These are phyloP conservation scores for Gavialis gangeticus DNA, from an alignment of 2,113 vertebrate species.

Conservation along the genomic window DNA sequence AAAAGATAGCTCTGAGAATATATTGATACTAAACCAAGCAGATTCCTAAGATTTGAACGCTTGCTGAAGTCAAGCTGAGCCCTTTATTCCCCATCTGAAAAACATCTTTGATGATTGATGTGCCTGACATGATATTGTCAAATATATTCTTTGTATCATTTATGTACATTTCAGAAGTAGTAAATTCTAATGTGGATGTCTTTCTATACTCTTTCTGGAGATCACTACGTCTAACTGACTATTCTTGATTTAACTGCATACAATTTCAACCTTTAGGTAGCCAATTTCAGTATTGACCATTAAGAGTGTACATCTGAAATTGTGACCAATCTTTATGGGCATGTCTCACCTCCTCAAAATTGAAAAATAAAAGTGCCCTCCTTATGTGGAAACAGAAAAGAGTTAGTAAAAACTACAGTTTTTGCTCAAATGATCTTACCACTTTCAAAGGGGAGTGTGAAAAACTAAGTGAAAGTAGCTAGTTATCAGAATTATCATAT, in stretches of 20 bases:
- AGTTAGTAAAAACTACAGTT: background rate
- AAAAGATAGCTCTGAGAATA: conserved; percentile 48
- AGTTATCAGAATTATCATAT: background rate
- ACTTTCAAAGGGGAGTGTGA: background rate
- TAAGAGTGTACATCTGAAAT: conserved; percentile 29
- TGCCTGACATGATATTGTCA: conserved; percentile 18
- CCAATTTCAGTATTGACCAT: conserved; percentile 29
- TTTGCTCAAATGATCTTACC: background rate
- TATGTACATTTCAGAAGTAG: conserved; percentile 53
- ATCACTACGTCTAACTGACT: conserved; percentile 20
- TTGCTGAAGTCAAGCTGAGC: conserved; percentile 41
- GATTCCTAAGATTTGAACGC: conserved; percentile 57
- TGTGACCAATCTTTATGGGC: background rate
- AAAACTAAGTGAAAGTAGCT: background rate
- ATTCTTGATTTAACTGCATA: conserved; percentile 48
- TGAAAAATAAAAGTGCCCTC: background rate
- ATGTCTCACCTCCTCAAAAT: background rate
- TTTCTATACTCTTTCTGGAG: conserved; percentile 47
- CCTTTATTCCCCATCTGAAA: conserved; percentile 57
- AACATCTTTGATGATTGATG: conserved; percentile 43
- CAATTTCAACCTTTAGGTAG: conserved; percentile 48
- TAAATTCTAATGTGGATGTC: conserved; percentile 55
- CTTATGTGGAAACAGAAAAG: background rate
- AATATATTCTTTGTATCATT: conserved; percentile 16
- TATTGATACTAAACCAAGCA: conserved; percentile 54